Conservation (phyloP, 2,113 vertebrate species). For the Ranitomeya imitator region DNA sequence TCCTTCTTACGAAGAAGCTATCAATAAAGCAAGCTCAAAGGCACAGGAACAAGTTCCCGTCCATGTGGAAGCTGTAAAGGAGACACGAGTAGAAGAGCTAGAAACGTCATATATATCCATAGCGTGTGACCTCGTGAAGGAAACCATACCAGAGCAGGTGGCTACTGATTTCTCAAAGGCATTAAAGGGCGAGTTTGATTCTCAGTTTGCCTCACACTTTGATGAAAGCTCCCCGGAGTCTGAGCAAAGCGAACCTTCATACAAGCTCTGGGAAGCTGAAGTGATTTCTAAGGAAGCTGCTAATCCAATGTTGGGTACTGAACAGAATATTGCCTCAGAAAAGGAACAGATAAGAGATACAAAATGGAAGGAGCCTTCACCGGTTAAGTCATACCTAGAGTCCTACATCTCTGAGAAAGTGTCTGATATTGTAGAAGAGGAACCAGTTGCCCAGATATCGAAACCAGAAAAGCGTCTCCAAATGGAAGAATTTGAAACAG, state of each 20-base stretch:
- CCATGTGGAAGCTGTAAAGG: slow-evolving; percentile 60
- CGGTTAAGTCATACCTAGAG: slow-evolving; percentile 73
- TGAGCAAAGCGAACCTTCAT: slow-evolving; percentile 71
- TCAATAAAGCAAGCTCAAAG: slow-evolving; percentile 68
- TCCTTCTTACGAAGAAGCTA: slow-evolving; percentile 83
- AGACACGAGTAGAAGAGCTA: slow-evolving; percentile 66
- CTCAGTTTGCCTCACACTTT: slow-evolving; percentile 63
- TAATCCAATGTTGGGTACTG: slow-evolving; percentile 58
- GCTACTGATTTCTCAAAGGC: slow-evolving; percentile 66
- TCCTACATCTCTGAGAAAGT: slow-evolving; percentile 59
- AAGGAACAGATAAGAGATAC: slow-evolving; percentile 60
- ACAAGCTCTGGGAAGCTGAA: slow-evolving; percentile 68
- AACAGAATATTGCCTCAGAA: slow-evolving; percentile 45
- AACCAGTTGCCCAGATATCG: slow-evolving; percentile 58
- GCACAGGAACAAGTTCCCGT: slow-evolving; percentile 59
- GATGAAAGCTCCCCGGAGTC: slow-evolving; percentile 70
- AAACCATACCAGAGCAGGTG: slow-evolving; percentile 75
- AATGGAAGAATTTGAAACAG: slow-evolving; percentile 70
- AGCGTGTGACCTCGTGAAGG: slow-evolving; percentile 91
- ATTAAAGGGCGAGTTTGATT: slow-evolving; percentile 55
- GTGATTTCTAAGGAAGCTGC: slow-evolving; percentile 67
- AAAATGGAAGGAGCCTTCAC: slow-evolving; percentile 57
- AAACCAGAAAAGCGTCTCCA: slow-evolving; percentile 70
- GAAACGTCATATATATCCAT: slow-evolving; percentile 81
- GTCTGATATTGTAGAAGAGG: slow-evolving; percentile 40